Base-by-base conservation (phyloP, 2,888 invertebrate genomes). In the Camptogramma bilineatum region DNA sequence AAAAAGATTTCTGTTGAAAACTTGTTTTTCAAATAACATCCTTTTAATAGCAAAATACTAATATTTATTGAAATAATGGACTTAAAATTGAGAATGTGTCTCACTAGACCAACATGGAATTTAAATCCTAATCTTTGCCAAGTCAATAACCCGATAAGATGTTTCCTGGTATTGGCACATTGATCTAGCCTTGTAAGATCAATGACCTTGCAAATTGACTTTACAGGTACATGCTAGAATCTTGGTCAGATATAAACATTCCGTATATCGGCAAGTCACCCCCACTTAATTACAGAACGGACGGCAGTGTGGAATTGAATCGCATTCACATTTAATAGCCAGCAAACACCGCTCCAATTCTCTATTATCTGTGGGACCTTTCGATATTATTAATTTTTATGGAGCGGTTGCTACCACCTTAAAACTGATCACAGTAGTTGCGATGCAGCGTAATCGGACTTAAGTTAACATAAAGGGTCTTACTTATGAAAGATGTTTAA, bases 311-410 rank as follows among this genome's bases (percentile, higher is more conserved):
- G 81, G 85, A 87, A 91, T 90, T 85, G 87, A 87, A 91, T 88
- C 82, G 86, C 87, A 89, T 88, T 88, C 87, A 86, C 82, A 79
- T 87, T 85, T 90, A 90, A 89, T 90, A 89, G 90, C 85, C 84
- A 83, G 86, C 85, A 87, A 89, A 88, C 84, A 86, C 82, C 84
- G 87, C 81, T 88, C 86, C 81, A 86, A 82, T 90, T 88, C 84
- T 84, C 81, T 83, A 87, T 86, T 86, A 86, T 85, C 80, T 83
- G 75, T 81, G 80, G 80, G 74, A 81, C 77, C 79, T 83, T 85
- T 81, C 74, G 76, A 81, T 82, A 84, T 84, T 80, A 84, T 79
- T 78, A 75, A 80, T 76, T 58, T 78, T 1, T 72, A 72, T 74
- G 73, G 87, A 87, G 88, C 39, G 81, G 85, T 64, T 79, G 42